Evolutionary conservation across 2,797 vertebrate species (phyloP).

Genomic region (Myotis pilosus): DNA sequence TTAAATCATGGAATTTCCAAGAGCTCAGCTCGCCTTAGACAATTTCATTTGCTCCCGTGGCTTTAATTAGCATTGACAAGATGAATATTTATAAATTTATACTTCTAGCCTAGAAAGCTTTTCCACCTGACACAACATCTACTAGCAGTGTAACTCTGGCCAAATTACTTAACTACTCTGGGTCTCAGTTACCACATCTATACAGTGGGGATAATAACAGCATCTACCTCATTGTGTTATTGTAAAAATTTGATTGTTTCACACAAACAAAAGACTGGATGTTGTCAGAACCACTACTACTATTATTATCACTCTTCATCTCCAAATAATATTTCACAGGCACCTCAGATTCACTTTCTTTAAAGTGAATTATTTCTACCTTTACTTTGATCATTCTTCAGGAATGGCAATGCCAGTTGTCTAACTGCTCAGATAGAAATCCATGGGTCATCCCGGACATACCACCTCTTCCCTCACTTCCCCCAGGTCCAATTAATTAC

Average conservation of each 20-base stretch:
- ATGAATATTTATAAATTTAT: slow-evolving; percentile 3
- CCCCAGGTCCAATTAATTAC: background rate
- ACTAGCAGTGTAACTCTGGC: background rate
- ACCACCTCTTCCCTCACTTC: background rate
- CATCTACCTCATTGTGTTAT: background rate
- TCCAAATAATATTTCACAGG: background rate
- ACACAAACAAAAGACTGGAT: background rate
- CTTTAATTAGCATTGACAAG: background rate
- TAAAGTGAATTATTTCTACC: background rate
- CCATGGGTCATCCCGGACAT: background rate
- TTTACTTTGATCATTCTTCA: background rate
- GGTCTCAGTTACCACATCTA: background rate
- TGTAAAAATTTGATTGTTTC: background rate
- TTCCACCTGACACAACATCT: background rate
- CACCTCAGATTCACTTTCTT: background rate
- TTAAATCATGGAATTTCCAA: background rate
- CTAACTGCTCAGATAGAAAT: background rate
- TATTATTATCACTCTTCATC: background rate
- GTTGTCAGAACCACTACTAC: background rate
- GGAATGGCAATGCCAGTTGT: background rate
- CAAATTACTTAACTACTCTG: background rate
- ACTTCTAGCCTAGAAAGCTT: background rate
- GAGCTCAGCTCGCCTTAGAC: background rate
- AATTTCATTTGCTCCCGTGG: background rate
- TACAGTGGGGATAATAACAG: background rate